Evolutionary conservation across 2,888 invertebrate genomes (phyloP), one percentile per base, ranked within the genome.

Genomic region (Apeira syringaria): DNA sequence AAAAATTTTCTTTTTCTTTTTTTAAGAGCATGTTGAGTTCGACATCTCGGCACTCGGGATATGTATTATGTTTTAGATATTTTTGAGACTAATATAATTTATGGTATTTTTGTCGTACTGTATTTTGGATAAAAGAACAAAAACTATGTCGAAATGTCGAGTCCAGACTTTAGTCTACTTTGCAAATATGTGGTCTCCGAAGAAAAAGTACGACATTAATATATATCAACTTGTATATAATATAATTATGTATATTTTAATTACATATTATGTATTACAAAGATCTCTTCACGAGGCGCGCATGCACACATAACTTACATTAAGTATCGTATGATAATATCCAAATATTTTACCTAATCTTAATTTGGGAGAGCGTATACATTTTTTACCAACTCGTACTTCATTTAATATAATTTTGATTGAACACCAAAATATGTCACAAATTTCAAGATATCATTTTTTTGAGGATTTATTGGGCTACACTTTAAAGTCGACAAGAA

Each of bases 381-480:
- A 88, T 83, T 84, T 75, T 79, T 73, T 76, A n/a, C 58, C 79
- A 77, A 74, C 73, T 82, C 83, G 77, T 84, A 83, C 79, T 82
- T 61, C 77, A 78, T 78, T 15, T 80, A 78, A 81, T 81, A 82
- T 82, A 84, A 59, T 83, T 86, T 81, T 73, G 80, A 81, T 81
- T 85, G 84, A 89, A 89, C 89, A 89, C 89, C 88, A 83, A 88
- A 87, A 84, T 81, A 81, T 81, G 84, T 83, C 83, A 84, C 82
- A 85, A 84, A 80, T 78, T 81, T 86, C 80, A 84, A 87, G 86
- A 86, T 83, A 80, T 80, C 67, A 73, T 70, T 79, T 82, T 80
- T 85, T 86, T 85, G 68, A 76, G 76, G 79, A 60, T 83, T 86
- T 68, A n/a, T 84, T 82, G 80, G 78, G 80, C 70, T 85, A 65